Conservation (phyloP, 2,888 invertebrate species). For the Zeuzera pyrina region DNA sequence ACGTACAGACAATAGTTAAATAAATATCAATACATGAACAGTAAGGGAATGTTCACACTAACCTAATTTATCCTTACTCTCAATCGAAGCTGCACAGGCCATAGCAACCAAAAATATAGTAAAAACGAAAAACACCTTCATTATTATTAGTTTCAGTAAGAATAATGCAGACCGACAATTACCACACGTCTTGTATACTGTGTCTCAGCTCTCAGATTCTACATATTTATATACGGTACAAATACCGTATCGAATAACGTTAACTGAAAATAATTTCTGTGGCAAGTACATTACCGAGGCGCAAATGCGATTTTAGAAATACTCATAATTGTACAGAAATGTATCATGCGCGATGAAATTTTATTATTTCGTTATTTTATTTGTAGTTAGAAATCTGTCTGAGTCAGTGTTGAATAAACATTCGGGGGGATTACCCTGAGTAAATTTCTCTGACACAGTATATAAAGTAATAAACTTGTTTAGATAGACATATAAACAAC, state of each 20-base stretch:
- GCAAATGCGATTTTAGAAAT: no score
- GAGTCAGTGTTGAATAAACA: constrained; percentile 41
- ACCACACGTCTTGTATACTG: no score
- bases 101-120: constrained; percentile 23
- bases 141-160: constrained; percentile 22
- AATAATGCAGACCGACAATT: constrained; percentile 23
- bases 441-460: constrained; percentile 42
- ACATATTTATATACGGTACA: no score
- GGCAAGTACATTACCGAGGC: no score
- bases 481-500: neutral
- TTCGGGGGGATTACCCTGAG: constrained; percentile 48
- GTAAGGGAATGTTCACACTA: no score
- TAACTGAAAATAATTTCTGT: no score
- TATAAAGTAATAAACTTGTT: constrained; percentile 35
- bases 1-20: neutral
- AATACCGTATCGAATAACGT: no score
- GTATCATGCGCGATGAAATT: no score
- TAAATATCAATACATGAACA: neutral
- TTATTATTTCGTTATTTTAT: no score
- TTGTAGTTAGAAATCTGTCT: no score
- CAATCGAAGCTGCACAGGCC: constrained; percentile 13
- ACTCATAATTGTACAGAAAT: no score
- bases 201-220: no score
- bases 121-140: constrained; percentile 33
- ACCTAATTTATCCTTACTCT: constrained; percentile 2